Evolutionary conservation across 2,888 invertebrate genomes (phyloP).

Genomic region (Rugalucina vietnamica): DNA sequence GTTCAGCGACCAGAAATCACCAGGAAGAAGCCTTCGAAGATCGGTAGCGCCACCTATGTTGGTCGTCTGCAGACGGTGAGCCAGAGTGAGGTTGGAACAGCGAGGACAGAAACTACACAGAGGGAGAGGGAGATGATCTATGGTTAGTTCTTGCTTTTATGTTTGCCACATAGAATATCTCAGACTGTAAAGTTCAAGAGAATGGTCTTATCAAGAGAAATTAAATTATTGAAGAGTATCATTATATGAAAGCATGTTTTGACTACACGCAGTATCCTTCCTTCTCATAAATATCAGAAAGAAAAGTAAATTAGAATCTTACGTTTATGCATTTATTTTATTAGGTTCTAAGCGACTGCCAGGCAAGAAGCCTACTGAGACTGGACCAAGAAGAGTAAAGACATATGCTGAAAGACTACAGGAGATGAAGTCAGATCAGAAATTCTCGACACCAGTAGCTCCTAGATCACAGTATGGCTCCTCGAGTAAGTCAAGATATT

Average conservation of each 20-base stretch:
- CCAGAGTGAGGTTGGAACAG: constrained; percentile 52
- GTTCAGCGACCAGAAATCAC: constrained; percentile 80
- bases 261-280: no score
- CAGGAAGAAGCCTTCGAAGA: constrained; percentile 64
- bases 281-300: no score
- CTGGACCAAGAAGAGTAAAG: constrained; percentile 73
- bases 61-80: constrained; percentile 33
- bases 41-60: constrained; percentile 14
- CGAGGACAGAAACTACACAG: constrained; percentile 58
- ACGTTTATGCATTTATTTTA: no score
- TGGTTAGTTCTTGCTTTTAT: no score
- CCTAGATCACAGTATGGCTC: constrained; percentile 66
- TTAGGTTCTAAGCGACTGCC: constrained; percentile 63
- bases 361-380: constrained; percentile 50
- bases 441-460: constrained; percentile 71
- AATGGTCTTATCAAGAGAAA: no score
- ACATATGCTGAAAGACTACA: constrained; percentile 80
- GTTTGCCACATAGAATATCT: no score
- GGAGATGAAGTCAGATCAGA: constrained; percentile 77
- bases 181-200: no score
- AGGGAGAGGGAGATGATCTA: constrained; percentile 72
- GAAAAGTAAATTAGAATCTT: no score
- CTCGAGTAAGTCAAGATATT: constrained; percentile 61
- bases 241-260: no score
- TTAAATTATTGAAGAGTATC: no score